Evolutionary conservation across 2,888 invertebrate species (phyloP), one percentile per base, ranked within the genome.

Genomic region (Spatulosminthurus flaviceps): DNA sequence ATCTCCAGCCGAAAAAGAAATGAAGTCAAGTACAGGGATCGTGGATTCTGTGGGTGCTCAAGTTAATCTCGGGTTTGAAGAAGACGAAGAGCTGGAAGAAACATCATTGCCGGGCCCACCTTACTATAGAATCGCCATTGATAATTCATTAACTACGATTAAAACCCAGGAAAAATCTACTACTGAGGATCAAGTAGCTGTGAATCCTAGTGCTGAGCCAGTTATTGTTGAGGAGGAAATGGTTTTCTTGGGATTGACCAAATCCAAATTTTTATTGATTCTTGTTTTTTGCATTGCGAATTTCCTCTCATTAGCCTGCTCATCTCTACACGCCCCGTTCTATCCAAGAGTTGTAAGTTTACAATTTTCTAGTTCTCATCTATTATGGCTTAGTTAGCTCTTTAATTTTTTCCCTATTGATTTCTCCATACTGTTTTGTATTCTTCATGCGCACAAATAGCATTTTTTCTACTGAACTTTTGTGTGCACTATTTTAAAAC

Each of bases 301-400:
- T 29, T 24, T 74, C 34, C 28, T 24, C 21, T 74, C 74, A 11
- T 51, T 74, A 7, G 86, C 88, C 29, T 88, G 88, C 77, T 86
- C 89, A n/a, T 88, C 88, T 1, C 84, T 89, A 64, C 89, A 89
- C 82, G 89, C 89, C 2, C 89, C 89, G 0, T 89, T 89, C 84
- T 89, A 88, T 81, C 89, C 89, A 0, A 86, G 87, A 79, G 88
- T 89, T 86, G 88, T 87, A 82, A 85, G 76, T 69, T 43, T 67
- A 29, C 43, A 41, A 9, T 61, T 61, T 61, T 19, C 7, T 13
- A 7, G 19, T n/a, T 61, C 22, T 61, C n/a, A n/a, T n/a, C n/a
- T n/a, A n/a, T n/a, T n/a, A n/a, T n/a, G n/a, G n/a, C n/a, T n/a
- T n/a, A n/a, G n/a, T n/a, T n/a, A n/a, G n/a, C 34, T 9, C 34